Evolutionary conservation across 2,113 vertebrate species (phyloP).

Genomic region (Entelurus aequoreus): DNA sequence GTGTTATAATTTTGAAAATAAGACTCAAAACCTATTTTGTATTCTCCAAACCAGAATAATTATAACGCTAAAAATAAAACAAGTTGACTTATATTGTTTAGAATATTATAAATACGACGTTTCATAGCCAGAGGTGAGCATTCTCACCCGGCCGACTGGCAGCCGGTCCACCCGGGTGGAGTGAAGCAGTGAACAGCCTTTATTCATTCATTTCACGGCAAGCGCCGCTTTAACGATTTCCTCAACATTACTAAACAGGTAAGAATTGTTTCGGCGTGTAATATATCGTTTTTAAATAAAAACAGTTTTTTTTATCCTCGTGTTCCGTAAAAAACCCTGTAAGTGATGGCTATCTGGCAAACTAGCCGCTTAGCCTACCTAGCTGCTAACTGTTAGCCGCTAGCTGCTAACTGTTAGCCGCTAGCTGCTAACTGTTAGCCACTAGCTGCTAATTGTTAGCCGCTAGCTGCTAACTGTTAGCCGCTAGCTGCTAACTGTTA

Average conservation of each 20-base stretch:
- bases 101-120: too few relatives aligned
- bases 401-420: too few relatives aligned
- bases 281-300: fast-evolving
- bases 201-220: background rate
- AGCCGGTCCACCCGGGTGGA: background rate
- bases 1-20: too few relatives aligned
- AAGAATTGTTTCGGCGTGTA: fast-evolving
- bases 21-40: too few relatives aligned
- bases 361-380: slow-evolving; percentile 7
- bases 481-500: slow-evolving; percentile 10
- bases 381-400: background rate
- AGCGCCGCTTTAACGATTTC: background rate
- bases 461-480: too few relatives aligned
- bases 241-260: background rate
- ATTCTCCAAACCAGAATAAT: too few relatives aligned
- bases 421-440: slow-evolving; percentile 10
- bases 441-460: background rate
- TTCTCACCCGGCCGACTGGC: background rate
- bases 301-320: background rate
- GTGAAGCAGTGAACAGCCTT: background rate
- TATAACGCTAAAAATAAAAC: too few relatives aligned
- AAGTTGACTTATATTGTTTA: too few relatives aligned
- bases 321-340: background rate
- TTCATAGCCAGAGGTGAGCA: background rate
- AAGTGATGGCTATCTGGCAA: slow-evolving; percentile 5